phyloP scores from a whole-genome alignment of 2,888 invertebrate species.

The Pseudococcus longispinus region DNA sequence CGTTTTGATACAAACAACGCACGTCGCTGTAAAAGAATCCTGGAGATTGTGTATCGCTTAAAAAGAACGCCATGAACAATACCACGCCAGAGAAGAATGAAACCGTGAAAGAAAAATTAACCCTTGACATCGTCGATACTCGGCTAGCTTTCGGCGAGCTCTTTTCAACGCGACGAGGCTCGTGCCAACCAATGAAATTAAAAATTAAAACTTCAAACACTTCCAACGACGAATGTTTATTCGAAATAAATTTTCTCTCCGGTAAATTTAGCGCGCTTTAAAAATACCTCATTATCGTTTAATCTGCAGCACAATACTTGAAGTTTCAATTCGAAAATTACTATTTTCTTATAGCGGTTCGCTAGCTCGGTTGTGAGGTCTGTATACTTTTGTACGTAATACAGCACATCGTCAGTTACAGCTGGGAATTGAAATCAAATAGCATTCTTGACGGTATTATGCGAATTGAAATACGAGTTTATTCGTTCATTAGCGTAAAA shows the following conservation, averaged over 20 bases:
- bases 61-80: not conserved
- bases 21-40: not conserved
- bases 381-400: not conserved
- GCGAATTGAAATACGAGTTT: not conserved
- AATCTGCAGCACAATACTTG: not conserved
- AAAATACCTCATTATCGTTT: constrained; percentile 17
- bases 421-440: not conserved
- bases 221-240: not conserved
- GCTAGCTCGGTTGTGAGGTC: not conserved
- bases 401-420: not conserved
- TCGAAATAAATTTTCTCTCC: constrained; percentile 13
- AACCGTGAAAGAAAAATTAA: not conserved
- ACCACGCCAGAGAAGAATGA: not conserved
- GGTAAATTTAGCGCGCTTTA: constrained; percentile 4
- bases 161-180: not conserved
- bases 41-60: not conserved
- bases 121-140: not conserved
- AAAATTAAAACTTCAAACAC: constrained; percentile 21
- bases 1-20: not conserved
- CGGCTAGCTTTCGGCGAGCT: not conserved
- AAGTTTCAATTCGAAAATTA: constrained; percentile 20
- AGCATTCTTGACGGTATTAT: not conserved
- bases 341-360: not conserved
- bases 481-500: constrained; percentile 17
- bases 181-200: not conserved